Conservation (phyloP, 2,888 invertebrate genomes). For the Poecilobothrus nobilitatus region DNA sequence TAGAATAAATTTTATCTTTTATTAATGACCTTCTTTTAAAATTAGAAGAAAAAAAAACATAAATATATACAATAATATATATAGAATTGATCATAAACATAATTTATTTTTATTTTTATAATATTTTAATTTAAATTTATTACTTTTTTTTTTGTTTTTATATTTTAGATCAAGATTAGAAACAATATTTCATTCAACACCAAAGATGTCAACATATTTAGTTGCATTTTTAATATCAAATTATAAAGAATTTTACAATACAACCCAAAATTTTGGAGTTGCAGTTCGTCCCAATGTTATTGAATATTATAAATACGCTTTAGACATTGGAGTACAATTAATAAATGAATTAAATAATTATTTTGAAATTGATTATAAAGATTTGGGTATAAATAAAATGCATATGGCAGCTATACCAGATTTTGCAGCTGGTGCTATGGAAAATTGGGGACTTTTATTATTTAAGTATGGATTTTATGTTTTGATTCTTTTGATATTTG, state of each 20-base stretch:
- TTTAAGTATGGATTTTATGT: conserved; percentile 68
- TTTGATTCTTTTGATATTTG: too few relatives aligned
- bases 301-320: conserved; percentile 13
- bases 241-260: conserved; percentile 36
- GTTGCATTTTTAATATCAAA: conserved; percentile 67
- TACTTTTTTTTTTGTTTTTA: too few relatives aligned
- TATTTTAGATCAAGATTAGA: conserved; percentile 33
- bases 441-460: conserved; percentile 82
- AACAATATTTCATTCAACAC: conserved; percentile 39
- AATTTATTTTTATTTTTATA: too few relatives aligned
- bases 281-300: conserved; percentile 60
- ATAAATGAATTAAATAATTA: conserved; percentile 49
- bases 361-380: conserved; percentile 57
- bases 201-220: conserved; percentile 69
- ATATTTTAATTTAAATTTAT: too few relatives aligned
- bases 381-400: conserved; percentile 53
- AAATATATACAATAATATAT: too few relatives aligned
- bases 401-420: conserved; percentile 72
- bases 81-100: too few relatives aligned
- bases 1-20: too few relatives aligned
- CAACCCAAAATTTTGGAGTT: conserved; percentile 44
- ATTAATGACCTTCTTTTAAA: too few relatives aligned
- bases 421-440: conserved; percentile 74
- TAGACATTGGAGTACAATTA: conserved; percentile 23
- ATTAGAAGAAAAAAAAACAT: too few relatives aligned